Base-by-base conservation (phyloP, 2,888 invertebrate species). In the Zygaena filipendulae region DNA sequence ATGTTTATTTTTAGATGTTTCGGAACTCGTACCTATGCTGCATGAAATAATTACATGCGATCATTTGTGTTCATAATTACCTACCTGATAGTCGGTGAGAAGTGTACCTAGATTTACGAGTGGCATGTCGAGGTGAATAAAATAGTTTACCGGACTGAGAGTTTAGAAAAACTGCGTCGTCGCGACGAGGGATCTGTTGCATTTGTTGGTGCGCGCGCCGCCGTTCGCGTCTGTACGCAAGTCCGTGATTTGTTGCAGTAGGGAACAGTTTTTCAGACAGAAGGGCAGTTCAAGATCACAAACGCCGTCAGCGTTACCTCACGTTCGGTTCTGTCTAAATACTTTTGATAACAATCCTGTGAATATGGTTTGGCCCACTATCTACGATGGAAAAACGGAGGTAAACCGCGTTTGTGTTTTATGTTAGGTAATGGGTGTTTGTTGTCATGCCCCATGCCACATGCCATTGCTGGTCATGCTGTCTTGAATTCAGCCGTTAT, bases 271-370 rank as follows among this genome's bases (percentile, higher is more conserved):
- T 74, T 66, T 61, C 60, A 59, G 58, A 52, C 53, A 61, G 63
- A 80, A 80, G 81, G 81, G 72, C 81, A 75, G 69, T 71, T 80
- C 79, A 81, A 81, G 81, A 74, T 72, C 81, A 77, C 64, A 56
- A 59, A 59, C 59, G 61, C 59, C 59, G 59, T 54, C 51, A 48
- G 55, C 49, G 42, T 59, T 59, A 60, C 57, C 57, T 49, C 50
- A 47, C 55, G 48, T 49, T 39, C 48, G 46, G 51, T 59, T 55
- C 47, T 49, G 55, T 54, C 51, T 52, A 43, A 61, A 50, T 53
- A 49, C 43, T 29, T 46, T 63, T 33, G 59, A 60, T 47, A 44
- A 32, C 33, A 47, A 38, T 38, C 35, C 47, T 39, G 44, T 50
- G 39, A 63, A 59, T 30, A 71, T 82, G 81, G 81, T 70, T 42